A percentile compares a stretch with the other conserved stretches of the same genome.
Evolutionary conservation across 2,888 invertebrate genomes (phyloP).

Genomic region (Ochropleura leucogaster): DNA sequence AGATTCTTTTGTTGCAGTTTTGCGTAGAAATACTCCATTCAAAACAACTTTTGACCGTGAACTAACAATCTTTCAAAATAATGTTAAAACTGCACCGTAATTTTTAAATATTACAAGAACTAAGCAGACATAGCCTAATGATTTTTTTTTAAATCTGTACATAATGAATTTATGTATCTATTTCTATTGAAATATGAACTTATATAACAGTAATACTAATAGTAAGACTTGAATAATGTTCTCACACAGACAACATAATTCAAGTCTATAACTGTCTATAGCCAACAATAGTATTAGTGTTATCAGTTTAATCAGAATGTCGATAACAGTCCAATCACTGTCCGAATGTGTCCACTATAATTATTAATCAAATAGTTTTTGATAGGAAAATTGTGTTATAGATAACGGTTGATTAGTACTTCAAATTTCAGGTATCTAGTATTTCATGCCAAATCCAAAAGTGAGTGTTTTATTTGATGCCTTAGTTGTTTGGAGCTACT

Average conservation of each 20-base stretch:
- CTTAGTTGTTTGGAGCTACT: not conserved
- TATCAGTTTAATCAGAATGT: conserved; percentile 6
- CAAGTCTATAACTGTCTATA: not conserved
- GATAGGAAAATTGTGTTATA: not conserved
- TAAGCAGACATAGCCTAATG: not conserved
- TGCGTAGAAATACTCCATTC: not conserved
- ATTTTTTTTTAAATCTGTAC: not conserved
- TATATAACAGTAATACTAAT: no score
- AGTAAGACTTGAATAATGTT: no score
- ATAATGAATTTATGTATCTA: not conserved
- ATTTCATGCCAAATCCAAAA: conserved; percentile 90
- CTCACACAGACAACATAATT: not conserved
- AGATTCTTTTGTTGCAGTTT: not conserved
- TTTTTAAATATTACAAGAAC: not conserved
- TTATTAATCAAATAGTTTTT: not conserved
- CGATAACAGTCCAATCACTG: not conserved
- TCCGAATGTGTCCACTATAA: not conserved
- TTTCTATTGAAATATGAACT: no score
- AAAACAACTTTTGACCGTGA: not conserved
- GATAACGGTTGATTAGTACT: conserved; percentile 94
- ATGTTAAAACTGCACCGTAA: not conserved
- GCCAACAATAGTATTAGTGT: not conserved
- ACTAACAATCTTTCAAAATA: not conserved
- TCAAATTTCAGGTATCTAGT: conserved; percentile 95
- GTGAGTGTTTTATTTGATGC: conserved; percentile 83